Conservation (phyloP, 2,113 vertebrate genomes). For the Chionomys nivalis region DNA sequence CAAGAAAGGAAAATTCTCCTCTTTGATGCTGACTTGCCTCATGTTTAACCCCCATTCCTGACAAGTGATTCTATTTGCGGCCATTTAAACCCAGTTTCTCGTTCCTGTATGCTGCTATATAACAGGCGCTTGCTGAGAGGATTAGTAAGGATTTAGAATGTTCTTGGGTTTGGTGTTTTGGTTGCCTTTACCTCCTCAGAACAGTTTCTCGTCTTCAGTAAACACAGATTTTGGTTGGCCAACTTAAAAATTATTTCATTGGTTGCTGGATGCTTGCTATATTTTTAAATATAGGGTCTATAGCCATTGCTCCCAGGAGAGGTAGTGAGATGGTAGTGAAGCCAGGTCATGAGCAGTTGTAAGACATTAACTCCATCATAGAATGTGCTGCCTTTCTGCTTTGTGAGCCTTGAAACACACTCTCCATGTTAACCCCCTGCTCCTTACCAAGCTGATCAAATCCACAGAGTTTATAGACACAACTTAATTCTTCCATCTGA, state of each 20-base stretch:
- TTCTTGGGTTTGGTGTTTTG: background rate
- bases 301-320: background rate
- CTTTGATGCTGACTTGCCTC: background rate
- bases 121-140: background rate
- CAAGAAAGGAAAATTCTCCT: background rate
- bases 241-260: background rate
- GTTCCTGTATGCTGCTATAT: background rate
- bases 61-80: background rate
- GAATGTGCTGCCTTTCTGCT: background rate
- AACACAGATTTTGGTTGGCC: background rate
- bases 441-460: background rate
- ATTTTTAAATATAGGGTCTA: background rate
- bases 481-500: background rate
- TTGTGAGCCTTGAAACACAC: background rate
- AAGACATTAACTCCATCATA: background rate
- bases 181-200: slow-evolving; percentile 13
- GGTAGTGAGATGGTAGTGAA: background rate
- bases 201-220: background rate
- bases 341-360: background rate
- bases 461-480: background rate
- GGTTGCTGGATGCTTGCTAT: background rate
- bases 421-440: background rate
- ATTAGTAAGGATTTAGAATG: background rate
- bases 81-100: background rate
- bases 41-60: background rate